Evolutionary conservation across 2,888 invertebrate genomes (phyloP), one percentile per base, ranked within the genome.

Genomic region (Crioceris asparagi): DNA sequence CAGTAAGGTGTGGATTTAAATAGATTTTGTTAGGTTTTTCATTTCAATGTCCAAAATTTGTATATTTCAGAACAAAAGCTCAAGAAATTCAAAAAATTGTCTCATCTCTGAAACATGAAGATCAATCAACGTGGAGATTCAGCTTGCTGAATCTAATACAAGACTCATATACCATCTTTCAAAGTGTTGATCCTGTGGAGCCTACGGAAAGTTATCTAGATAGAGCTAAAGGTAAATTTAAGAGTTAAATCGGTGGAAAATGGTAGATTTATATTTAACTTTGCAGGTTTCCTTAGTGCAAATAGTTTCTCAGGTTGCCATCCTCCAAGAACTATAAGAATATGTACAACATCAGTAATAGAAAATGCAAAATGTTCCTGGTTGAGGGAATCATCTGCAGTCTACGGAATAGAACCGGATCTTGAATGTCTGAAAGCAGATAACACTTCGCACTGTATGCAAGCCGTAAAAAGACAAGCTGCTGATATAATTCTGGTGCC

Each of bases 341-440:
- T 79, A 31, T 87, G 87, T 54, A 77, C 83, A 0, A 75, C 76
- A 0, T 76, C 81, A 0, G 68, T 76, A 10, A 62, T 79, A 0
- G 84, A 83, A 52, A 73, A 74, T 42, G 71, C 75, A 33, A 91
- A 91, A 55, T 92, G 92, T 57, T 72, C 77, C 1, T 83, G 83
- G 76, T 58, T 90, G 52, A 72, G 77, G 40, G 80, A 83, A 48
- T 82, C 82, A 0, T 77, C 80, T 0, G 70, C 75, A 0, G 81
- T 83, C 3, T 77, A 82, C 50, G 83, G 86, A 1, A 68, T 87
- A 0, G 71, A 80, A 43, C 92, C 93, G 0, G 77, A 79, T 10
- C 64, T 94, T 12, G 81, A 83, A 45, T 94, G 93, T 56, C 64
- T 78, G 5, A 67, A 74, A 46, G 74, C 77, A 2, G 63, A 65